These are phyloP conservation scores for Scaptomyza reducta DNA, from an alignment of 2,888 invertebrate genomes.

Conservation along the genomic window DNA sequence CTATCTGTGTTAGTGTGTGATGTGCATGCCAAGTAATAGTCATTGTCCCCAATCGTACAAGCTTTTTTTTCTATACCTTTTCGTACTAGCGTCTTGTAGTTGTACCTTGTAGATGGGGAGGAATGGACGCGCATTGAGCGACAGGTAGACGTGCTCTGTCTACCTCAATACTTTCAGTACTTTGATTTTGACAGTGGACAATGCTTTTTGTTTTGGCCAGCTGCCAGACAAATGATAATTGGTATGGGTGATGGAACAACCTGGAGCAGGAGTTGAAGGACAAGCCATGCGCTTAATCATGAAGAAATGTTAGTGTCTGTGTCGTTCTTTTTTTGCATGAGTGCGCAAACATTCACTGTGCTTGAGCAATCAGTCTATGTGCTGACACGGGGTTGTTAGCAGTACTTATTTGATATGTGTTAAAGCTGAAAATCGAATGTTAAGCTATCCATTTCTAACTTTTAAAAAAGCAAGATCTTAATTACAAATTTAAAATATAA, in stretches of 20 bases:
- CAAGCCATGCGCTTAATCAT: slow-evolving; percentile 47
- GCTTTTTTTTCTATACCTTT: slow-evolving; percentile 15
- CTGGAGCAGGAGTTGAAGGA: slow-evolving; percentile 1
- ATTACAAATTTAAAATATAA: neutral
- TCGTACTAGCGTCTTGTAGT: slow-evolving; percentile 1
- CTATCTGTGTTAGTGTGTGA: slow-evolving; percentile 22
- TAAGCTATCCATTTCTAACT: neutral
- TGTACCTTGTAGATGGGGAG: slow-evolving; percentile 11
- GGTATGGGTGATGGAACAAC: slow-evolving; percentile 19
- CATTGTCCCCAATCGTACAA: slow-evolving; percentile 37
- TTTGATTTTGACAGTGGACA: slow-evolving; percentile 54
- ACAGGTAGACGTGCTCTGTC: slow-evolving; percentile 54
- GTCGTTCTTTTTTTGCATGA: slow-evolving; percentile 38
- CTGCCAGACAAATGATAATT: slow-evolving; percentile 59
- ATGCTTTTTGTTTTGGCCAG: slow-evolving; percentile 54
- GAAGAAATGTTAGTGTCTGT: slow-evolving; percentile 48
- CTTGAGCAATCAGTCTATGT: slow-evolving; percentile 38
- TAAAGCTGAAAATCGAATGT: slow-evolving; percentile 10
- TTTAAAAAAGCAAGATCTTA: neutral
- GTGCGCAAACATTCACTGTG: slow-evolving; percentile 43
- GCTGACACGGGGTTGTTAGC: slow-evolving; percentile 52
- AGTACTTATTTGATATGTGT: slow-evolving; percentile 26
- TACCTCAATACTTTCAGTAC: slow-evolving; percentile 54
- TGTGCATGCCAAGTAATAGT: slow-evolving; percentile 47
- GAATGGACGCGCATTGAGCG: slow-evolving; percentile 40